Base-by-base conservation (phyloP, 2,888 invertebrate species). In the Melanargia galathea region DNA sequence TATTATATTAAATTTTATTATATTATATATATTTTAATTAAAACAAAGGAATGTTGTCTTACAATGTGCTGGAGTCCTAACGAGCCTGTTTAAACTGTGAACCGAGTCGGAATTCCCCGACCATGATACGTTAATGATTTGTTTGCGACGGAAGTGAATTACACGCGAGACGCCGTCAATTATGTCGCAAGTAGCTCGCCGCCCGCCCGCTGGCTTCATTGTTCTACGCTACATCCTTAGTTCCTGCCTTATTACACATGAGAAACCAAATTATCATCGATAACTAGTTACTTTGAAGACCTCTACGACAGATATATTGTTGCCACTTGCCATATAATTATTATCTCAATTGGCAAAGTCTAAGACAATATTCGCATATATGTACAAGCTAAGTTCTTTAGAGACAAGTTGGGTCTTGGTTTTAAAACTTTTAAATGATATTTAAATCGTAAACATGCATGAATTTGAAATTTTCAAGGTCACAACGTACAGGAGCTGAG, bases 161-260 rank as follows among this genome's bases (percentile, higher is more conserved):
- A 1, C 2, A 11, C n/a, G 26, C 48, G 48, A 13, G 48, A 48
- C 48, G 48, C n/a, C 48, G 46, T 13, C 46, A 46, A 46, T 45
- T 43, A 20, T 18, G 18, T 8, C 16, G 43, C 43, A 16, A 8
- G n/a, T n/a, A n/a, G n/a, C n/a, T n/a, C n/a, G n/a, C n/a, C n/a
- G n/a, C n/a, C 8, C 3, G 22, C 38, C n/a, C 5, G n/a, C 22
- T 46, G 22, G 18, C 46, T 22, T 13, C 22, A 13, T 46, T 46
- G 46, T 46, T 13, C 13, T 13, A 5, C 24, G 46, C 40, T 16
- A 40, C 40, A 16, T 7, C n/a, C 38, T n/a, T 11, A 11, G 11
- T 0, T 13, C 4, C 38, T 40, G 40, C 1, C 6, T 16, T 1
- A 1, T 6, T 16, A 8, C 16, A 43, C 18, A 18, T 3, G 24